These are phyloP conservation scores for Hucho hucho DNA, from an alignment of 2,113 vertebrate species.

Conservation along the genomic window DNA sequence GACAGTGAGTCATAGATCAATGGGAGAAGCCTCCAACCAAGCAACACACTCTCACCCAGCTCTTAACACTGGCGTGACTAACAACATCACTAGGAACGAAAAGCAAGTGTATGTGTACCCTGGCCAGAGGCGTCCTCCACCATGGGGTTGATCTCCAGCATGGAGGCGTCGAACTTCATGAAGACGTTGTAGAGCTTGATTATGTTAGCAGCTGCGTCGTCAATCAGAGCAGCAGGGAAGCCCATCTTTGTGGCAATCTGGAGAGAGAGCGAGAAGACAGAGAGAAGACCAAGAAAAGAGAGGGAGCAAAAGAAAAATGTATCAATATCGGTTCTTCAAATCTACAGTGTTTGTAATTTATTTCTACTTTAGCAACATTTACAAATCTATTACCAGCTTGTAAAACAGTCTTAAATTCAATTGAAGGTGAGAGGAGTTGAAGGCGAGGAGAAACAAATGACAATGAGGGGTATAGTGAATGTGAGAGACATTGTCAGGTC, in stretches of 20 bases:
- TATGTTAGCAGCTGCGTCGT: slow-evolving; percentile 95
- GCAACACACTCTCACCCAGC: background rate
- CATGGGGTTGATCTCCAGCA: slow-evolving; percentile 99
- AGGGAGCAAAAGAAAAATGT: too few relatives aligned
- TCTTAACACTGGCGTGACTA: too few relatives aligned
- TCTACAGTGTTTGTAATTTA: too few relatives aligned
- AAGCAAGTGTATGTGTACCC: slow-evolving; percentile 69
- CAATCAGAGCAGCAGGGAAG: slow-evolving; percentile 84
- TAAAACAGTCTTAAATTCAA: background rate
- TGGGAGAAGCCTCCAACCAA: background rate
- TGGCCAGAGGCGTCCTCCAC: slow-evolving; percentile 94
- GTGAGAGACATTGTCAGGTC: too few relatives aligned
- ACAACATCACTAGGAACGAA: too few relatives aligned
- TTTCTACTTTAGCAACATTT: too few relatives aligned
- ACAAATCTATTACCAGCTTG: too few relatives aligned
- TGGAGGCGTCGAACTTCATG: slow-evolving; percentile 95
- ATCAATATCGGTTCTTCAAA: too few relatives aligned
- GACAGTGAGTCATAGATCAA: background rate
- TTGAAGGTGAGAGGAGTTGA: background rate
- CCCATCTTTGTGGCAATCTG: slow-evolving; percentile 96
- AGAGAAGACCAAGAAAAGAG: background rate
- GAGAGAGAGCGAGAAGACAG: background rate
- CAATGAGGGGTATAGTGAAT: too few relatives aligned
- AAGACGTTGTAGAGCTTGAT: slow-evolving; percentile 93
- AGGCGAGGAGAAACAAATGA: background rate